Conservation (phyloP, 2,888 invertebrate species). For the Eristalis pertinax region DNA sequence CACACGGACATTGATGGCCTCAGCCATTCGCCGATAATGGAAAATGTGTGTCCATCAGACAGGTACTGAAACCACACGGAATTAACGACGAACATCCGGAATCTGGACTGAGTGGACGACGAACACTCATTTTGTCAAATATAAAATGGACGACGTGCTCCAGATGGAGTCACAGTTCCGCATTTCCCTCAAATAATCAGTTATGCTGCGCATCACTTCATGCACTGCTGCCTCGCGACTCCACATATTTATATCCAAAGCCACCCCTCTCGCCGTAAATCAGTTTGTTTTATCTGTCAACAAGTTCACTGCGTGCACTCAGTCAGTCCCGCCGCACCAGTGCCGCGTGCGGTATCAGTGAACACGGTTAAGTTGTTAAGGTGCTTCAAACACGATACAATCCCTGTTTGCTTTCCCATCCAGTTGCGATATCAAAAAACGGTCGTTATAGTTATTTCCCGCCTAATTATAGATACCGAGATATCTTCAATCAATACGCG, state of each 20-base stretch:
- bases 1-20: not conserved
- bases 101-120: not conserved
- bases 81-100: not conserved
- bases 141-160: not conserved
- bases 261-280: not conserved
- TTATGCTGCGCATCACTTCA: too few relatives aligned
- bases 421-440: conserved; percentile 30
- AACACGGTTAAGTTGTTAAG: not conserved
- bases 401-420: conserved; percentile 29
- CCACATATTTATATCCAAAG: not conserved
- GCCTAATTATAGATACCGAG: conserved; percentile 38
- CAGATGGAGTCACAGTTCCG: not conserved
- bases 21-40: not conserved
- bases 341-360: not conserved
- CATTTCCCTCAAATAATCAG: not conserved
- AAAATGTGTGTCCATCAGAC: not conserved
- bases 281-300: not conserved
- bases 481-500: conserved; percentile 43
- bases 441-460: conserved; percentile 37
- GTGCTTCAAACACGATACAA: not conserved
- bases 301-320: not conserved
- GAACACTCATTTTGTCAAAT: too few relatives aligned
- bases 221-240: not conserved
- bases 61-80: not conserved
- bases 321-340: not conserved